A percentile compares a stretch with the other conserved stretches of the same genome.
These are phyloP conservation scores for Budorcas taxicolor DNA, from an alignment of 2,113 vertebrate species.

Conservation along the genomic window DNA sequence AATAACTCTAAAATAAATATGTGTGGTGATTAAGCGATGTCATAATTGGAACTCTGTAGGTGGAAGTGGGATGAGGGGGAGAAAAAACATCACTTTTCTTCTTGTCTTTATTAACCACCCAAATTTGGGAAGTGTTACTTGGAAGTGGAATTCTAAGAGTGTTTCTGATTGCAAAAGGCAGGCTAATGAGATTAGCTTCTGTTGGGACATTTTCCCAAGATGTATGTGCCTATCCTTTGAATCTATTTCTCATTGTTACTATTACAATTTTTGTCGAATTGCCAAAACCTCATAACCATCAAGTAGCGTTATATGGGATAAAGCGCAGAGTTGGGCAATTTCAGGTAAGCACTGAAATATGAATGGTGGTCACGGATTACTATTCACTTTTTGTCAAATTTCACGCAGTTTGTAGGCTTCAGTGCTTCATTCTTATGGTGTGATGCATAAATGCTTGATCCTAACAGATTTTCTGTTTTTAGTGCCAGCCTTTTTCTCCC, in stretches of 20 bases:
- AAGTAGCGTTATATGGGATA: constrained; percentile 1
- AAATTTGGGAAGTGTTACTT: constrained; percentile 24
- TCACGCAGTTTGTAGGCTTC: not conserved
- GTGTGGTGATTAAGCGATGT: constrained; percentile 40
- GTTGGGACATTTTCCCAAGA: constrained; percentile 4
- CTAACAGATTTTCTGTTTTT: not conserved
- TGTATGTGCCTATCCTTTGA: constrained; percentile 26
- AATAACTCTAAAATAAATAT: constrained; percentile 67
- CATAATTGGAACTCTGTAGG: constrained; percentile 61
- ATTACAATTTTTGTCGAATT: constrained; percentile 49
- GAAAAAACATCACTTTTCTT: constrained; percentile 44
- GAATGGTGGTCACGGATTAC: not conserved
- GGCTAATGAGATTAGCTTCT: constrained; percentile 44
- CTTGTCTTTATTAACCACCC: not conserved
- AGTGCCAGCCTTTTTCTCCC: not conserved
- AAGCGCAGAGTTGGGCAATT: not conserved
- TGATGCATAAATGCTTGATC: not conserved
- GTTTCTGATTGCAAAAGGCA: constrained; percentile 45
- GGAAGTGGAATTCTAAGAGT: not conserved
- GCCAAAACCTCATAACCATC: constrained; percentile 14
- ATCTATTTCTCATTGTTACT: constrained; percentile 19
- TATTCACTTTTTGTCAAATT: not conserved
- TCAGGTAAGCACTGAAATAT: not conserved
- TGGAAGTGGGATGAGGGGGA: constrained; percentile 24
- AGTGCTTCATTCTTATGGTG: not conserved